A percentile compares a stretch with the other conserved stretches of the same genome.
phyloP scores from a whole-genome alignment of 2,888 invertebrate species.

The Adineta ricciae region DNA sequence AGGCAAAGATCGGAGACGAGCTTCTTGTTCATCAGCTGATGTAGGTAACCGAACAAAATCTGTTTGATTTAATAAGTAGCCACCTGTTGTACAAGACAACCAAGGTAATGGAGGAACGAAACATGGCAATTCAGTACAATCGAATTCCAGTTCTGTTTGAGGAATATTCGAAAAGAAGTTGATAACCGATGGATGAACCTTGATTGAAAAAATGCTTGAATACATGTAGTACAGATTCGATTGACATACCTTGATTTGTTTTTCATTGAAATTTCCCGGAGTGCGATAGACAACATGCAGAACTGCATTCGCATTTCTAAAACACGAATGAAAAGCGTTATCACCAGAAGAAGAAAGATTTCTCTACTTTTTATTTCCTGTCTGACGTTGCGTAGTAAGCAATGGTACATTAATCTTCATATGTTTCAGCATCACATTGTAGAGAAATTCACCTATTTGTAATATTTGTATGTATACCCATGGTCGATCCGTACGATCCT shows the following conservation, averaged over 20 bases:
- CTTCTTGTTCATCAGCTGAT: conserved; percentile 9
- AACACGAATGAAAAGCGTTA: not conserved
- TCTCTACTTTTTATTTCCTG: not conserved
- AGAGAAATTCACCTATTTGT: not conserved
- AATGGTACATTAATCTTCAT: not conserved
- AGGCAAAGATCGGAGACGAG: not conserved
- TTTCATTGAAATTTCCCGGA: not conserved
- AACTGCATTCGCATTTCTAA: not conserved
- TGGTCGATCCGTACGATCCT: not conserved
- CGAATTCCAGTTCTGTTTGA: not conserved
- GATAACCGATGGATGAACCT: not conserved
- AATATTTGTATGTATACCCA: not conserved
- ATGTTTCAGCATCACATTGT: not conserved
- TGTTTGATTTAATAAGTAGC: conserved; percentile 27
- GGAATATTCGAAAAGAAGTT: not conserved
- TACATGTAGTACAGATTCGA: not conserved
- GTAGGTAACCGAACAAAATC: conserved; percentile 25
- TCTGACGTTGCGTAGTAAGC: not conserved
- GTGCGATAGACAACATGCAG: not conserved
- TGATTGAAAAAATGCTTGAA: not conserved
- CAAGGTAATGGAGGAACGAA: conserved; percentile 31
- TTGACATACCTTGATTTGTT: not conserved
- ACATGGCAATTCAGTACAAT: conserved; percentile 24
- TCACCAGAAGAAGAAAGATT: not conserved
- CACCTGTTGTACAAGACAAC: conserved; percentile 21